A percentile compares a stretch with the other conserved stretches of the same genome.
Evolutionary conservation across 2,888 invertebrate species (phyloP).

Genomic region (Caenorhabditis imperialis): DNA sequence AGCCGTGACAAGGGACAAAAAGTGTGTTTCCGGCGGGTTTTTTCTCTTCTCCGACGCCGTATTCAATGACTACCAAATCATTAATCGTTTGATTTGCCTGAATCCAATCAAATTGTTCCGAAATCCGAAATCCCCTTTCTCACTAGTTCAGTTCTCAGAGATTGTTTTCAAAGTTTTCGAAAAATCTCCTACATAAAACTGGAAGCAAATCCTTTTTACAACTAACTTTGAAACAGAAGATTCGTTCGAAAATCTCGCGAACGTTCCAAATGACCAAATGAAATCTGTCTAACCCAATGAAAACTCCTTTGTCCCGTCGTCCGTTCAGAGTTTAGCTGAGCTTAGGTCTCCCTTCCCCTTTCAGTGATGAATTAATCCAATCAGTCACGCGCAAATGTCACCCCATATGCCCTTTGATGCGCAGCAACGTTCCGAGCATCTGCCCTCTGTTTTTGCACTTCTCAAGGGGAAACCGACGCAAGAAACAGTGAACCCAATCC

Average conservation of each 20-base stretch:
- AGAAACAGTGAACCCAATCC: background rate
- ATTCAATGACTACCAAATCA: background rate
- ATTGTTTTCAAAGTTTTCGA: no score
- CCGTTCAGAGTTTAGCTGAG: no score
- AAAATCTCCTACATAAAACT: no score
- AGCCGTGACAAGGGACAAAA: conserved; percentile 9
- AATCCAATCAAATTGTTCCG: conserved; percentile 41
- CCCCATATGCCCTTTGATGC: conserved; percentile 44
- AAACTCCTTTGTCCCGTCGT: no score
- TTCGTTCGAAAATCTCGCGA: no score
- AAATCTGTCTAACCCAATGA: no score
- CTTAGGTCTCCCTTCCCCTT: conserved; percentile 10
- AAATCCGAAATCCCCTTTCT: no score
- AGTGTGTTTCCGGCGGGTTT: background rate
- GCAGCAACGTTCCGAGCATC: conserved; percentile 35
- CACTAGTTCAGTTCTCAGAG: background rate
- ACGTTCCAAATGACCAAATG: no score
- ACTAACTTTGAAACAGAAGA: no score
- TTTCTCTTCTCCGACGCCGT: background rate
- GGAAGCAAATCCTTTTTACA: no score
- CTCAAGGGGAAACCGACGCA: background rate
- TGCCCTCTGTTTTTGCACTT: conserved; percentile 8
- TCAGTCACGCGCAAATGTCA: conserved; percentile 46
- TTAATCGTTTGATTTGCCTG: conserved; percentile 24
- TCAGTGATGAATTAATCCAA: conserved; percentile 52